Percentiles rank a stretch among this genome's conserved stretches.
These are phyloP conservation scores for Choristoneura fumiferana DNA, from an alignment of 1,140 invertebrate species.

Conservation along the genomic window DNA sequence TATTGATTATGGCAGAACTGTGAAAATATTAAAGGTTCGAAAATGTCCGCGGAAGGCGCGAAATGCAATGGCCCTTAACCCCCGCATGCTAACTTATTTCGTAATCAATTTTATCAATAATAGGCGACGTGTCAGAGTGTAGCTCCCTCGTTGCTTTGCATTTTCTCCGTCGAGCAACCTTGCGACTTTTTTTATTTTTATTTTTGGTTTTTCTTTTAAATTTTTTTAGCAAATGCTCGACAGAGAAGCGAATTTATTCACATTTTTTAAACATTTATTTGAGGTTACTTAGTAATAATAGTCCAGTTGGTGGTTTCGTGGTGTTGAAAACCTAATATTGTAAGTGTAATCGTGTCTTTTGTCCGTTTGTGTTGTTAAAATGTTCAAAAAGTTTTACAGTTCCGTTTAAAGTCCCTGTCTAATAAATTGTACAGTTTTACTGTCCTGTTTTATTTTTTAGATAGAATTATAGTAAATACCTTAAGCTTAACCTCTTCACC, in stretches of 20 bases:
- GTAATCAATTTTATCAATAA: constrained; percentile 8
- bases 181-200: constrained; percentile 42
- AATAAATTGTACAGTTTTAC: constrained; percentile 33
- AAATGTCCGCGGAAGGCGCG: constrained; percentile 61
- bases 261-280: constrained; percentile 21
- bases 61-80: constrained; percentile 33
- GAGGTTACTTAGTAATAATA: constrained; percentile 20
- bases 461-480: too few species aligned
- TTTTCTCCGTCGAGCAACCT: constrained; percentile 46
- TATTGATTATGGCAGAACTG: constrained; percentile 70
- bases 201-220: constrained; percentile 32
- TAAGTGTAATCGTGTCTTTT: constrained; percentile 47
- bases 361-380: constrained; percentile 37
- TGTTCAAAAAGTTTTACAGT: constrained; percentile 31
- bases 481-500: too few species aligned
- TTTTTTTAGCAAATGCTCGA: constrained; percentile 47
- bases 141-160: constrained; percentile 18
- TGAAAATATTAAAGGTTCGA: constrained; percentile 66
- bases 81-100: neutral
- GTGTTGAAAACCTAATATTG: constrained; percentile 27
- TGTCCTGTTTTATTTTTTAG: constrained; percentile 12
- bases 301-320: constrained; percentile 20
- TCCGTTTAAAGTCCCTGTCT: constrained; percentile 34
- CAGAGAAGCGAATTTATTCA: constrained; percentile 33
- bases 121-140: constrained; percentile 18